Evolutionary conservation across 2,113 vertebrate species (phyloP).

Genomic region (Eulemur macaco): DNA sequence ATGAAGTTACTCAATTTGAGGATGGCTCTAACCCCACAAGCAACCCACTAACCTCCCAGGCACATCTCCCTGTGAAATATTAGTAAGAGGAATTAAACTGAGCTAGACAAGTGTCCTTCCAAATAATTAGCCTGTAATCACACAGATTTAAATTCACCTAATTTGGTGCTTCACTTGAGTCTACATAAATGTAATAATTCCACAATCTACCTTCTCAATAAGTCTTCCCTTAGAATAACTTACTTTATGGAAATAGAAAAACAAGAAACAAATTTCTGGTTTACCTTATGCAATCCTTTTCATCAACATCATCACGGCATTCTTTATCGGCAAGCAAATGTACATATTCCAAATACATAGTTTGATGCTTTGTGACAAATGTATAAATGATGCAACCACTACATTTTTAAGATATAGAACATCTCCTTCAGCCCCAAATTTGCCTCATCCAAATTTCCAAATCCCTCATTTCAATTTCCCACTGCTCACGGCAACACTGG

Average conservation of each 20-base stretch:
- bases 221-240: not conserved
- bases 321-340: not conserved
- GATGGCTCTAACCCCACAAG: no score
- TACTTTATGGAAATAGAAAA: not conserved
- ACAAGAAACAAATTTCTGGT: not conserved
- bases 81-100: not conserved
- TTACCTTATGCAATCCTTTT: not conserved
- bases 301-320: not conserved
- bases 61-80: not conserved
- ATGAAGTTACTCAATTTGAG: not conserved
- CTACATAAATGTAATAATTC: not conserved
- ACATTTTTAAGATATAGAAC: not conserved
- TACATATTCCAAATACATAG: not conserved
- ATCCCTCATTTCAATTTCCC: no score
- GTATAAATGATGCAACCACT: not conserved
- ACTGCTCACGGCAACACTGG: not conserved
- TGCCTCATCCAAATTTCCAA: not conserved
- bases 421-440: not conserved
- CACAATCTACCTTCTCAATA: no score
- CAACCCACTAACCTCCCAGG: no score
- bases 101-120: not conserved
- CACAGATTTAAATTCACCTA: not conserved
- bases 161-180: not conserved
- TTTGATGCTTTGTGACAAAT: not conserved
- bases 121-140: not conserved